These are phyloP conservation scores for Syngnathoides biaculeatus DNA, from an alignment of 2,113 vertebrate genomes.

Conservation along the genomic window DNA sequence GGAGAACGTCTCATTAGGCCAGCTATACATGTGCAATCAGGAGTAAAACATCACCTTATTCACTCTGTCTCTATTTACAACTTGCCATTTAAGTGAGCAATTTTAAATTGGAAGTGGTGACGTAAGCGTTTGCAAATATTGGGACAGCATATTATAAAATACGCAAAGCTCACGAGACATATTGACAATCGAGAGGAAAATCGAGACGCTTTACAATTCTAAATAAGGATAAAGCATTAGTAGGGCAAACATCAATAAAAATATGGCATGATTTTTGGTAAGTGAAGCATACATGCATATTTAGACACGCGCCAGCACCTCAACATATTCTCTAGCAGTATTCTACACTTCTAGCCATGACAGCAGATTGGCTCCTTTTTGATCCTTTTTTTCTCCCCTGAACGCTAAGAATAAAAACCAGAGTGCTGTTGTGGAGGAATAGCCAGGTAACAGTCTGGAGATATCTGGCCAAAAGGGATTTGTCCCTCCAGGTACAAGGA, in stretches of 20 bases:
- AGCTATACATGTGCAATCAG: slow-evolving; percentile 17
- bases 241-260: slow-evolving; percentile 65
- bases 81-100: slow-evolving; percentile 1
- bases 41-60: slow-evolving; percentile 21
- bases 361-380: slow-evolving; percentile 60
- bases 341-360: slow-evolving; percentile 61
- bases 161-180: slow-evolving; percentile 6
- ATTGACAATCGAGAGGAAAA: not conserved
- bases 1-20: slow-evolving; percentile 24
- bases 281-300: slow-evolving; percentile 62
- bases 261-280: slow-evolving; percentile 71
- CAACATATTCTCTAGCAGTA: slow-evolving; percentile 66
- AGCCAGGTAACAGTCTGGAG: slow-evolving; percentile 77
- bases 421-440: slow-evolving; percentile 69
- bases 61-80: slow-evolving; percentile 8
- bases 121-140: slow-evolving; percentile 8
- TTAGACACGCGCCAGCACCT: slow-evolving; percentile 67
- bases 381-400: slow-evolving; percentile 53
- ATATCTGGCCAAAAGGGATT: slow-evolving; percentile 92
- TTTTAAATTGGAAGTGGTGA: slow-evolving; percentile 7
- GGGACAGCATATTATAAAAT: slow-evolving; percentile 5
- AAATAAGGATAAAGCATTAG: not conserved
- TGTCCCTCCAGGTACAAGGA: slow-evolving; percentile 86
- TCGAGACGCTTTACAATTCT: not conserved
- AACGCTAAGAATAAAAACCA: slow-evolving; percentile 74